These are phyloP conservation scores for Lithophane ornitopus DNA, from an alignment of 2,888 invertebrate genomes.

Conservation along the genomic window DNA sequence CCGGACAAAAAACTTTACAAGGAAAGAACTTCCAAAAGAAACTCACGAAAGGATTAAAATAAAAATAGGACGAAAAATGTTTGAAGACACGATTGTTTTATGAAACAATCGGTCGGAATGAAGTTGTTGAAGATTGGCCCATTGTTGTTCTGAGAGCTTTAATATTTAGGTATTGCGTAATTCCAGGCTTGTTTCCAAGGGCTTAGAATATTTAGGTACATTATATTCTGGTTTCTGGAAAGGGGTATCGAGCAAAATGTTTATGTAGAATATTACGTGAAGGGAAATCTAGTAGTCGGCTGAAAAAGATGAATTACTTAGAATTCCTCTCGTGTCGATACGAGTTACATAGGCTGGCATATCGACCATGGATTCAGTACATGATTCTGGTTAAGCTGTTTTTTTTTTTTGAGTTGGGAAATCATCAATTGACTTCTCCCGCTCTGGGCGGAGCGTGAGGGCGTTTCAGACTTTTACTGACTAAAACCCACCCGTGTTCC, in stretches of 20 bases:
- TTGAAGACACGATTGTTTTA: conserved; percentile 60
- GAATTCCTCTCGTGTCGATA: not conserved
- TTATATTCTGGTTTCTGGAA: conserved; percentile 12
- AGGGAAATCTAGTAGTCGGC: not conserved
- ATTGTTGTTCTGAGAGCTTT: conserved; percentile 46
- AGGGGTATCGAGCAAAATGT: not conserved
- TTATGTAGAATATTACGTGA: not conserved
- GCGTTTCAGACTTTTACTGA: no score
- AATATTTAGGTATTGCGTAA: conserved; percentile 40
- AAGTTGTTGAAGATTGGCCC: conserved; percentile 56
- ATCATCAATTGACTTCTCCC: no score
- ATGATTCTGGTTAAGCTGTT: no score
- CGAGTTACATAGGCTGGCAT: not conserved
- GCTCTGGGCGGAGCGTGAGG: no score
- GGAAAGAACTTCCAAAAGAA: conserved; percentile 38
- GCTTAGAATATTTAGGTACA: conserved; percentile 31
- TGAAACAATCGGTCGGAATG: conserved; percentile 59
- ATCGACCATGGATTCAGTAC: no score
- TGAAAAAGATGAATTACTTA: not conserved
- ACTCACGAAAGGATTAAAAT: conserved; percentile 62
- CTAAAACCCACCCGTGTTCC: no score
- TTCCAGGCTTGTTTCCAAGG: conserved; percentile 37
- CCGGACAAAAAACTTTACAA: conserved; percentile 50
- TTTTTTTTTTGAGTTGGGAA: no score
- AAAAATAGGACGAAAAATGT: conserved; percentile 56